Percentiles rank a stretch among this genome's conserved stretches.
Conservation (phyloP, 2,888 invertebrate genomes). For the Leucoptera coffeella region DNA sequence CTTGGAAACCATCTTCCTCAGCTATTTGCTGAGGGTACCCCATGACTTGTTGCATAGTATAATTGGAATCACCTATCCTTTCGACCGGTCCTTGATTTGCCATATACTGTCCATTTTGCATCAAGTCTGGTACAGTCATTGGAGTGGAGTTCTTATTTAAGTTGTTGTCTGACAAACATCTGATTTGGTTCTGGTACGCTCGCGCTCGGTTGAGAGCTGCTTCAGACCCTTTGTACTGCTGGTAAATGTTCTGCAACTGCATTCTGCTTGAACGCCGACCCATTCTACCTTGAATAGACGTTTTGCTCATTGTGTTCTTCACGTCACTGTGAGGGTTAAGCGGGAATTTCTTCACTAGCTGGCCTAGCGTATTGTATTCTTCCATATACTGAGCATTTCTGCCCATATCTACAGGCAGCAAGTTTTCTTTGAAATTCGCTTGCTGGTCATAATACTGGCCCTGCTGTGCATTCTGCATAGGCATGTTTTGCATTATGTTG, state of each 20-base stretch:
- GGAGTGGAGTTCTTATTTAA: no score
- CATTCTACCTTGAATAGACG: constrained; percentile 21
- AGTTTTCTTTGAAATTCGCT: neutral
- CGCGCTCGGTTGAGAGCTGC: no score
- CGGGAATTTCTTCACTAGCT: constrained; percentile 27
- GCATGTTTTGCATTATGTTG: neutral
- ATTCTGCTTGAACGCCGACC: constrained; percentile 14
- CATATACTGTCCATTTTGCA: no score
- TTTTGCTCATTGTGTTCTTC: constrained; percentile 32
- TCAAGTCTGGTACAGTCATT: no score
- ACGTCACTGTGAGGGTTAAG: constrained; percentile 18
- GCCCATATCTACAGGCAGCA: neutral
- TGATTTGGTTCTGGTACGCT: no score
- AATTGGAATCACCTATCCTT: no score
- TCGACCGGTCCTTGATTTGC: no score
- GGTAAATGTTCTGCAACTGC: constrained; percentile 32
- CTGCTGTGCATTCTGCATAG: neutral
- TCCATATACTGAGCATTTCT: constrained; percentile 10
- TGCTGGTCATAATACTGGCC: neutral
- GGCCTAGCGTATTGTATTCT: constrained; percentile 31
- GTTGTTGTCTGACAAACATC: no score
- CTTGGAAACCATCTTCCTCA: no score
- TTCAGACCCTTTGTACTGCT: constrained; percentile 34
- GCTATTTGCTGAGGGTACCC: no score
- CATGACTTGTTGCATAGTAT: no score